phyloP scores from a whole-genome alignment of 2,888 invertebrate species.

The Gortyna flavago region DNA sequence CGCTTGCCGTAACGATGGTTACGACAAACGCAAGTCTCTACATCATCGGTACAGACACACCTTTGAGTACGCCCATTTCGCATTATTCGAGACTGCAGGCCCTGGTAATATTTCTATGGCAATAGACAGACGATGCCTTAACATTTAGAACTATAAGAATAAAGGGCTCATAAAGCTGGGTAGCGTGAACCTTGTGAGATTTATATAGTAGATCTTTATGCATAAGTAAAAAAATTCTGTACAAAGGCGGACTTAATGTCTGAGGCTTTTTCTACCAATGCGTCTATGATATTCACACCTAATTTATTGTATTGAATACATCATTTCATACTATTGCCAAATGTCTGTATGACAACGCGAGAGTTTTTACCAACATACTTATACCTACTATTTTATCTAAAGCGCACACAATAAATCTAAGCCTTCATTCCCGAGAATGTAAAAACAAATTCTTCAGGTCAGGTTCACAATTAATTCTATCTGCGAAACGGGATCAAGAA shows the following conservation, averaged over 20 bases:
- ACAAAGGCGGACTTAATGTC: too few relatives aligned
- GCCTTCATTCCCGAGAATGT: neutral
- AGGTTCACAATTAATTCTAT: constrained; percentile 1
- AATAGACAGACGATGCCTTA: neutral
- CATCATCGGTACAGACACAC: too few relatives aligned
- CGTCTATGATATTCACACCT: neutral
- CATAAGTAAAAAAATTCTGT: too few relatives aligned
- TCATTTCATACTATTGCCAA: neutral
- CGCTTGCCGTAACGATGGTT: too few relatives aligned
- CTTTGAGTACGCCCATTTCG: too few relatives aligned
- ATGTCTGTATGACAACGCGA: neutral
- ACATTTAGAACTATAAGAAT: neutral
- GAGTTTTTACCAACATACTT: neutral
- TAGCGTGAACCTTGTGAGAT: neutral
- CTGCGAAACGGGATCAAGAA: constrained; percentile 18
- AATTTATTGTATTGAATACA: neutral
- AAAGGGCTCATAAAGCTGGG: neutral
- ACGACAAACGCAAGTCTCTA: too few relatives aligned
- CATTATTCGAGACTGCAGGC: too few relatives aligned
- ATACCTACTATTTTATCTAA: neutral
- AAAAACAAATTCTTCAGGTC: neutral
- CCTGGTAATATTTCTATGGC: neutral
- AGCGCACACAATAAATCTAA: neutral
- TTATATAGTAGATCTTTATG: neutral
- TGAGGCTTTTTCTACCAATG: too few relatives aligned